phyloP scores from a whole-genome alignment of 2,888 invertebrate species.

The Bombyx huttoni region DNA sequence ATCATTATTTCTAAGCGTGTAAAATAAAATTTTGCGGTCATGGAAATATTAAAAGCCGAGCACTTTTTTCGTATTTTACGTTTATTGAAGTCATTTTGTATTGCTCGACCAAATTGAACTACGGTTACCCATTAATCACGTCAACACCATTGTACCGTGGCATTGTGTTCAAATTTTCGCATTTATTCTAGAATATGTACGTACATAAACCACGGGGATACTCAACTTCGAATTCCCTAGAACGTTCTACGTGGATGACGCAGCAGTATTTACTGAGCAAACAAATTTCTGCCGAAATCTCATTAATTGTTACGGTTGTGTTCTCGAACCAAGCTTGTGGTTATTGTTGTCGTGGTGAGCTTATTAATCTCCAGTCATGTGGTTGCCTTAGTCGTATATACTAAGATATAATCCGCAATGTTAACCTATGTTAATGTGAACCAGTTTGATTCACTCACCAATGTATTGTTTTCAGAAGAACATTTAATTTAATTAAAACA shows the following conservation, averaged over 20 bases:
- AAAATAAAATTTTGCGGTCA: conserved; percentile 20
- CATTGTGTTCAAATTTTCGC: neutral
- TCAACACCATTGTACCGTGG: conserved; percentile 20
- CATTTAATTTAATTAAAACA: too few relatives aligned
- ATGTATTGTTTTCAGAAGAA: too few relatives aligned
- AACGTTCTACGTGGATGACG: neutral
- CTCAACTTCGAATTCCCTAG: neutral
- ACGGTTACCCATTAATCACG: conserved; percentile 35
- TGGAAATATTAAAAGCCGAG: neutral
- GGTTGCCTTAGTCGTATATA: too few relatives aligned
- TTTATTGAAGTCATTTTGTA: conserved; percentile 23
- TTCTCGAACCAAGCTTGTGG: too few relatives aligned
- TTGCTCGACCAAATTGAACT: conserved; percentile 30
- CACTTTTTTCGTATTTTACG: neutral
- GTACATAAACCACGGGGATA: neutral
- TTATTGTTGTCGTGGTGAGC: too few relatives aligned
- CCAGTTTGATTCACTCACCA: too few relatives aligned
- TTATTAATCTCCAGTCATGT: too few relatives aligned
- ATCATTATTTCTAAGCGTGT: conserved; percentile 34
- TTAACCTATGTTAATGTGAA: too few relatives aligned
- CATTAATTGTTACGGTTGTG: too few relatives aligned
- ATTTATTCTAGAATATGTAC: neutral
- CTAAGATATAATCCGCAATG: too few relatives aligned
- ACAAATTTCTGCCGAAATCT: neutral
- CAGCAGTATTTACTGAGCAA: neutral